These are phyloP conservation scores for Erethizon dorsatum DNA, from an alignment of 2,797 vertebrate species.

Conservation along the genomic window DNA sequence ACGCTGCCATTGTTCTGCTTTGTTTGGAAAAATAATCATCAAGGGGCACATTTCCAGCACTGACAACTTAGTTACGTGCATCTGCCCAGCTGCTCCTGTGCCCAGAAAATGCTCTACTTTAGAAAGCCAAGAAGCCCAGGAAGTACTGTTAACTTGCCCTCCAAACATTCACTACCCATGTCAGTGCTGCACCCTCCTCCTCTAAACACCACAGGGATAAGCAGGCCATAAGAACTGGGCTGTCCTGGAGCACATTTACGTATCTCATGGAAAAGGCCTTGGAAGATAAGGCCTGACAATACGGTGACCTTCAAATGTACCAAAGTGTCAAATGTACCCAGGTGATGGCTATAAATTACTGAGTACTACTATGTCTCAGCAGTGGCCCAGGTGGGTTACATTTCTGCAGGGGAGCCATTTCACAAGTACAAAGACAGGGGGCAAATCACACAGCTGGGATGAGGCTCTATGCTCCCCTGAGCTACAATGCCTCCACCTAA, in stretches of 20 bases:
- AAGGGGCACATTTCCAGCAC: neutral
- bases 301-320: neutral
- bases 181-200: neutral
- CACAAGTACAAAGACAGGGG: neutral
- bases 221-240: neutral
- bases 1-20: constrained; percentile 58
- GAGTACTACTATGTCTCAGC: neutral
- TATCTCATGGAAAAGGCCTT: neutral
- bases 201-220: neutral
- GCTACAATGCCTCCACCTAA: neutral
- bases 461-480: neutral
- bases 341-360: too few species aligned
- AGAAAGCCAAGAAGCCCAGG: neutral
- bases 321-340: neutral
- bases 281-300: neutral
- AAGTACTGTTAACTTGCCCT: neutral
- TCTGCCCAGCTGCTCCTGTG: neutral
- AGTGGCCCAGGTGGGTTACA: neutral
- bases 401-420: neutral
- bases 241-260: neutral
- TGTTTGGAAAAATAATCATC: constrained; percentile 68
- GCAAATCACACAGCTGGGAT: neutral
- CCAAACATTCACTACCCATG: neutral
- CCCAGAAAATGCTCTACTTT: neutral
- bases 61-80: neutral